Conservation (phyloP, 1,140 invertebrate genomes). For the Palaemon carinicauda region DNA sequence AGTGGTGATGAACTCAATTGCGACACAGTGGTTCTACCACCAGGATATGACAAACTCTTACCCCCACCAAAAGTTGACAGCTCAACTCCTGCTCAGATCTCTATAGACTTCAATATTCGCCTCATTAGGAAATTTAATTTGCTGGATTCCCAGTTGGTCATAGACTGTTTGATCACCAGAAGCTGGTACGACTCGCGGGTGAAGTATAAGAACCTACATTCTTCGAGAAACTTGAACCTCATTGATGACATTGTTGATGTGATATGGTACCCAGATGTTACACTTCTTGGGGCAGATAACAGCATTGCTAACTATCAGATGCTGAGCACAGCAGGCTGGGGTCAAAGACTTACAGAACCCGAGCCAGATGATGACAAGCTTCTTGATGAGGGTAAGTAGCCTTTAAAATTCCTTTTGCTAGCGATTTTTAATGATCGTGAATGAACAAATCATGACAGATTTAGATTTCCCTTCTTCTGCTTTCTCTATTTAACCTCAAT, state of each 20-base stretch:
- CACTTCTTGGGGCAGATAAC: slow-evolving; percentile 9
- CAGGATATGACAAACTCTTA: neutral
- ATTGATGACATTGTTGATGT: neutral
- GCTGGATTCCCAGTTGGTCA: neutral
- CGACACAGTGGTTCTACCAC: neutral
- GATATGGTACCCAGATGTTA: slow-evolving; percentile 26
- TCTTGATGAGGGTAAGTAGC: slow-evolving; percentile 24
- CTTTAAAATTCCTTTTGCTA: too few relatives aligned
- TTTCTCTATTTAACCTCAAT: neutral
- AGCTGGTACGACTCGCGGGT: slow-evolving; percentile 16
- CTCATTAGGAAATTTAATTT: neutral
- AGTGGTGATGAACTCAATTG: slow-evolving; percentile 26
- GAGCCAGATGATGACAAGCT: slow-evolving; percentile 11
- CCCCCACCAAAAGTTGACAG: neutral
- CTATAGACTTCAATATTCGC: neutral
- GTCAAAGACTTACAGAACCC: neutral
- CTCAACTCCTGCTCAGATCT: neutral
- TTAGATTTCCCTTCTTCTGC: neutral
- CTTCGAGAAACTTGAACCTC: neutral
- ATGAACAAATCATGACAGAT: too few relatives aligned
- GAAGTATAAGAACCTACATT: slow-evolving; percentile 15
- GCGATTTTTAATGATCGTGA: too few relatives aligned
- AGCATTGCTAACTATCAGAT: neutral
- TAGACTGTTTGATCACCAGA: neutral
- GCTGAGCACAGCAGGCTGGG: neutral